Conservation (phyloP, 2,797 vertebrate species). For the Buceros bicornis region DNA sequence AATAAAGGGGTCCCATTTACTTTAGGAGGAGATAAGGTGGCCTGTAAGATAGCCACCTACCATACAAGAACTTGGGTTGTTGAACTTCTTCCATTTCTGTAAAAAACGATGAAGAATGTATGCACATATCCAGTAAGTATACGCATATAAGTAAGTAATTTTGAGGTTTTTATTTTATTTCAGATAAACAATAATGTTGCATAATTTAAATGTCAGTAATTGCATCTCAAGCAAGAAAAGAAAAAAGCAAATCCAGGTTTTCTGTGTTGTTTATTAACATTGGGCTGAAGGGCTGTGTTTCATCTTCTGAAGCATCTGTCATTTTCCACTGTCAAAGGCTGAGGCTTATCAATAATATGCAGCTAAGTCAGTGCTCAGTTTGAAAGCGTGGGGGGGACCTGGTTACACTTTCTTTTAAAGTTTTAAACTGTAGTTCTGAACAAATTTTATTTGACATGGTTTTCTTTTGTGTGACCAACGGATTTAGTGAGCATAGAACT, state of each 20-base stretch:
- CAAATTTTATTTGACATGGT: background rate
- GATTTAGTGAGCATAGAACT: slow-evolving; percentile 3
- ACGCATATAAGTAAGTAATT: background rate
- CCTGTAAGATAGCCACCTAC: background rate
- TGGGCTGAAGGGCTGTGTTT: background rate
- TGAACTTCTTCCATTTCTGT: background rate
- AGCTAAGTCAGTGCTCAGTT: background rate
- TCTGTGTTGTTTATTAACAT: background rate
- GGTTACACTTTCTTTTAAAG: background rate
- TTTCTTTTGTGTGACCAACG: slow-evolving; percentile 5
- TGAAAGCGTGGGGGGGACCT: background rate
- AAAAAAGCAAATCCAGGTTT: background rate
- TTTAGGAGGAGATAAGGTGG: background rate
- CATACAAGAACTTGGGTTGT: background rate
- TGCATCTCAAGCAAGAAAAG: background rate
- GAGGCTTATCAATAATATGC: background rate
- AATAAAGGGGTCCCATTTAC: background rate
- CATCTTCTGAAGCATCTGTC: background rate
- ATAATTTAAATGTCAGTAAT: background rate
- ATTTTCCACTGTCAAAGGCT: background rate
- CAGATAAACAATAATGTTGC: background rate
- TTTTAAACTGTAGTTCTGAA: slow-evolving; percentile 1
- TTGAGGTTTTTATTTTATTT: background rate
- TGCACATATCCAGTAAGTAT: background rate
- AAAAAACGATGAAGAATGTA: background rate